Conservation (phyloP, 2,888 invertebrate genomes). For the Drosophila anomalata region DNA sequence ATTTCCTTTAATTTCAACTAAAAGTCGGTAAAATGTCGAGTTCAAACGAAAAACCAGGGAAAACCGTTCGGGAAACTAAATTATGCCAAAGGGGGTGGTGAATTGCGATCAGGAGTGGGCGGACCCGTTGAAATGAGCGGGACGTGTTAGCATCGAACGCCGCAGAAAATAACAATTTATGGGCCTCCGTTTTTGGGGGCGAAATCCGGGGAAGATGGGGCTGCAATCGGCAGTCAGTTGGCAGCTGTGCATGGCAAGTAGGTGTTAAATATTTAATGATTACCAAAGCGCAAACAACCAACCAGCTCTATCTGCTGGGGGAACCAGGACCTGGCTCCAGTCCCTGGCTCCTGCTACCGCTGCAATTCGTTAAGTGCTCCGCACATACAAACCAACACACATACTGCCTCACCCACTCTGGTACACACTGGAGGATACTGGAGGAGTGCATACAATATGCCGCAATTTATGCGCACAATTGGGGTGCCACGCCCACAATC, state of each 20-base stretch:
- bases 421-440: slow-evolving; percentile 5
- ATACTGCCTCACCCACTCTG: background rate
- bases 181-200: slow-evolving; percentile 9
- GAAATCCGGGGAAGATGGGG: slow-evolving; percentile 10
- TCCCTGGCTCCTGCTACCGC: slow-evolving; percentile 12
- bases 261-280: slow-evolving; percentile 70
- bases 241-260: slow-evolving; percentile 51
- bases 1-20: background rate
- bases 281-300: slow-evolving; percentile 47
- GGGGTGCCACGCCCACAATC: slow-evolving; percentile 44
- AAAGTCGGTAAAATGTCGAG: slow-evolving; percentile 1
- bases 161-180: slow-evolving; percentile 42
- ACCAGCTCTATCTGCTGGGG: slow-evolving; percentile 10
- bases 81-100: slow-evolving; percentile 15
- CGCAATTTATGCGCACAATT: slow-evolving; percentile 55
- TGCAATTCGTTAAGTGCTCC: slow-evolving; percentile 61
- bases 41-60: slow-evolving; percentile 13
- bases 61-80: slow-evolving; percentile 19
- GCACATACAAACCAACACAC: slow-evolving; percentile 11
- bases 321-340: slow-evolving; percentile 10
- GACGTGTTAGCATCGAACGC: slow-evolving; percentile 37
- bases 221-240: slow-evolving; percentile 14
- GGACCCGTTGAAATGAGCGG: slow-evolving; percentile 33
- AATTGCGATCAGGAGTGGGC: slow-evolving; percentile 4
- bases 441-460: slow-evolving; percentile 43